Base-by-base conservation (phyloP, 2,888 invertebrate species). In the Pilophorus perplexus region DNA sequence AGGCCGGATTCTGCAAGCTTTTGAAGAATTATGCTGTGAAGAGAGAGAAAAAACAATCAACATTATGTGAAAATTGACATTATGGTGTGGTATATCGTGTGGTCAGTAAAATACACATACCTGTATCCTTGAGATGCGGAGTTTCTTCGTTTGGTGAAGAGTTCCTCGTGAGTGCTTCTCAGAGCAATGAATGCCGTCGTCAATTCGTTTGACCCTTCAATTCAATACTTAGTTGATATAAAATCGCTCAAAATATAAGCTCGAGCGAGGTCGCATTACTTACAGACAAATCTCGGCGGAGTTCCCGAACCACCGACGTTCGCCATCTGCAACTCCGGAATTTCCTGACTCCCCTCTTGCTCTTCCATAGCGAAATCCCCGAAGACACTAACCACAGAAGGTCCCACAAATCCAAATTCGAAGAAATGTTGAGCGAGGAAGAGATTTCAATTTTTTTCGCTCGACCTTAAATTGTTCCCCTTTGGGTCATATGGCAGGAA, bases 111-210 rank as follows among this genome's bases (percentile, higher is more conserved):
- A n/a, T n/a, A n/a, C n/a, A n/a, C 33, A 33, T 28, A 55, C 55
- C 55, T 55, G 55, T 55, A 55, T 2, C 55, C 55, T 5, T 38
- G 38, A 18, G 20, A 28, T 3, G 55, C 55, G 22, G 55, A 55
- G 22, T 55, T 55, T 8, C 55, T 28, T 6, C 55, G 18, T 22
- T 55, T 55, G 38, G 55, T 55, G 38, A 55, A 55, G 2, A 55
- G 55, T 20, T 38, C 38, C 1, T 55, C 55, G 22, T 55, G 55
- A 20, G 55, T 5, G 22, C 38, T 38, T 12, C 55, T 37, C 10
- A 55, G 38, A 14, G 37, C 12, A 38, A 55, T 55, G 14, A 55
- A 55, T 1, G 55, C 55, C 2, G 55, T 20, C 2, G 55, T 55
- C 18, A 55, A 27, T 20, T 55, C 55, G 4, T 37, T 37, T 1